Percentiles rank a stretch among this genome's conserved stretches.
These are phyloP conservation scores for Hassar affinis DNA, from an alignment of 2,113 vertebrate species.

Conservation along the genomic window DNA sequence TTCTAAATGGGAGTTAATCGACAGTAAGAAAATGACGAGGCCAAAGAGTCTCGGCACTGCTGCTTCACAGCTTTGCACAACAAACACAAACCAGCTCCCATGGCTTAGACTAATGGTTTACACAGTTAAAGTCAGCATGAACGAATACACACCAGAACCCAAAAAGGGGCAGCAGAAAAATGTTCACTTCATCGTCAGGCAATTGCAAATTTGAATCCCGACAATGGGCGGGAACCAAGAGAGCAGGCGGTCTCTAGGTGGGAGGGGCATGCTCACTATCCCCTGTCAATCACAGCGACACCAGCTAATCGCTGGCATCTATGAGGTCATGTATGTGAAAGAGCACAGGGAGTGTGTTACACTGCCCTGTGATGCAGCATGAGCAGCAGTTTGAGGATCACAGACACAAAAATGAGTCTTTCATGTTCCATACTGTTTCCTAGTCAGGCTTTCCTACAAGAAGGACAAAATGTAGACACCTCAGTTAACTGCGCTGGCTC, in stretches of 20 bases:
- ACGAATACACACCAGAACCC: neutral
- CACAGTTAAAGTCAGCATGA: neutral
- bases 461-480: neutral
- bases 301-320: neutral
- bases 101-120: too few species aligned
- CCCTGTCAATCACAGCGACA: neutral
- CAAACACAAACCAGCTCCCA: neutral
- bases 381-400: neutral
- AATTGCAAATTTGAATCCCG: neutral
- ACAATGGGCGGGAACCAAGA: neutral
- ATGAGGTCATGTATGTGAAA: neutral
- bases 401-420: neutral
- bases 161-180: neutral
- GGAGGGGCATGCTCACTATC: neutral
- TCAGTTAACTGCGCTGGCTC: neutral
- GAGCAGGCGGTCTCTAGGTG: neutral
- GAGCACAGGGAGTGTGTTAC: neutral
- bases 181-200: neutral
- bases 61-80: neutral
- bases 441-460: too few species aligned
- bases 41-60: neutral
- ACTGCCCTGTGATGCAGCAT: neutral
- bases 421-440: neutral
- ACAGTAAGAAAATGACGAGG: neutral
- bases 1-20: neutral